Percentiles rank a stretch among this genome's conserved stretches.
Evolutionary conservation across 2,113 vertebrate species (phyloP).

Genomic region (Plotosus lineatus): DNA sequence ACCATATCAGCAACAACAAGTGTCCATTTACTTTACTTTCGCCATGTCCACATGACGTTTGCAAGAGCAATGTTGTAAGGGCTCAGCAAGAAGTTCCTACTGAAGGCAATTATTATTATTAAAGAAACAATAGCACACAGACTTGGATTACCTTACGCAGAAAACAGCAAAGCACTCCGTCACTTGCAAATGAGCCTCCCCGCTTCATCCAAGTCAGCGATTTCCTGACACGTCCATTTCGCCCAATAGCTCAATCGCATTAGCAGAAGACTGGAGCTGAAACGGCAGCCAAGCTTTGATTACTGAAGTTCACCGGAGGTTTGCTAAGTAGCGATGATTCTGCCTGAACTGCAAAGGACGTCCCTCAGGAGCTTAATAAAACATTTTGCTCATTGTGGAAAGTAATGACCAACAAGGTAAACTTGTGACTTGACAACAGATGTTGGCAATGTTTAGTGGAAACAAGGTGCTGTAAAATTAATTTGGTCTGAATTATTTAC

Average conservation of each 20-base stretch:
- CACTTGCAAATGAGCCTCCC: conserved; percentile 65
- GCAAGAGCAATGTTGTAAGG: not conserved
- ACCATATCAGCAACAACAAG: not conserved
- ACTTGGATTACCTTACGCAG: conserved; percentile 60
- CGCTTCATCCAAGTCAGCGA: conserved; percentile 70
- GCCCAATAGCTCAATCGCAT: conserved; percentile 73
- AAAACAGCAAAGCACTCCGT: conserved; percentile 60
- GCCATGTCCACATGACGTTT: not conserved
- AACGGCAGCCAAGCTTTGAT: conserved; percentile 72
- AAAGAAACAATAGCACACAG: conserved; percentile 62
- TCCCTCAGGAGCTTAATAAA: conserved; percentile 79
- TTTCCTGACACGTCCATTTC: conserved; percentile 68
- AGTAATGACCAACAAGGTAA: conserved; percentile 82
- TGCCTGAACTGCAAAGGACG: conserved; percentile 71
- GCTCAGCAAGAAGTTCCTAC: conserved; percentile 26
- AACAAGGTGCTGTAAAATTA: conserved; percentile 80
- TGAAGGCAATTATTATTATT: conserved; percentile 42
- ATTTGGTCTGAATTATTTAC: conserved; percentile 83
- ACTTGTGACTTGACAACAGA: conserved; percentile 81
- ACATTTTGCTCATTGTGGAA: conserved; percentile 84
- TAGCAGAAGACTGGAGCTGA: conserved; percentile 58
- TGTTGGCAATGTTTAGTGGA: conserved; percentile 75
- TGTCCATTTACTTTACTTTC: not conserved
- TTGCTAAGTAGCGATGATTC: conserved; percentile 73
- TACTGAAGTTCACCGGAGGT: conserved; percentile 76